Evolutionary conservation across 2,797 vertebrate genomes (phyloP).

Genomic region (Phoxinus dragarum): DNA sequence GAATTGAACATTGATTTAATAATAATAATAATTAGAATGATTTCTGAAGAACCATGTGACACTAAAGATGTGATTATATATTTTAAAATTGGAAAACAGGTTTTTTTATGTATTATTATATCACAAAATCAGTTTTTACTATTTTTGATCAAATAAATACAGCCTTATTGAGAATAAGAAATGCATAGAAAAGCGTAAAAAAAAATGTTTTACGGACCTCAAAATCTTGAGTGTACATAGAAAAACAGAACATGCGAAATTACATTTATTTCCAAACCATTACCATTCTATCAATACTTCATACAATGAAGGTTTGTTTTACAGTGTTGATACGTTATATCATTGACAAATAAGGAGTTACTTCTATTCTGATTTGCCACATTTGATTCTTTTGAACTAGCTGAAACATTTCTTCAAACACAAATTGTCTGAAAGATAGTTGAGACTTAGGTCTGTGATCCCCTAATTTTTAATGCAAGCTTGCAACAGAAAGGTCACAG

Average conservation of each 20-base stretch:
- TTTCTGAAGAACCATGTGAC: not conserved
- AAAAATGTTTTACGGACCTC: not conserved
- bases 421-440: not conserved
- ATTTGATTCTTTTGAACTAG: not conserved
- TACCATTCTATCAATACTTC: not conserved
- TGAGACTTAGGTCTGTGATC: not conserved
- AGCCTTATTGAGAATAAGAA: not conserved
- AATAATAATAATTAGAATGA: not conserved
- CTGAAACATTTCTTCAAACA: slow-evolving; percentile 6
- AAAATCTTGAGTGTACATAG: not conserved
- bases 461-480: not conserved
- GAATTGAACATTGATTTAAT: not conserved
- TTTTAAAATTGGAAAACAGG: no score
- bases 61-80: not conserved
- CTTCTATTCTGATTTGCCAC: not conserved
- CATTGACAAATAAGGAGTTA: not conserved
- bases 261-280: not conserved
- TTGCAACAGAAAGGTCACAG: not conserved
- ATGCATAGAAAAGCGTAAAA: not conserved
- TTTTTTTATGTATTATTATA: no score
- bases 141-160: not conserved
- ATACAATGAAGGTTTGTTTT: not conserved
- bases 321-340: not conserved
- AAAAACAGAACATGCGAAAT: not conserved
- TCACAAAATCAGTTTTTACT: not conserved